A percentile compares a stretch with the other conserved stretches of the same genome.
Evolutionary conservation across 2,888 invertebrate species (phyloP).

Genomic region (Dasypogon diadema): DNA sequence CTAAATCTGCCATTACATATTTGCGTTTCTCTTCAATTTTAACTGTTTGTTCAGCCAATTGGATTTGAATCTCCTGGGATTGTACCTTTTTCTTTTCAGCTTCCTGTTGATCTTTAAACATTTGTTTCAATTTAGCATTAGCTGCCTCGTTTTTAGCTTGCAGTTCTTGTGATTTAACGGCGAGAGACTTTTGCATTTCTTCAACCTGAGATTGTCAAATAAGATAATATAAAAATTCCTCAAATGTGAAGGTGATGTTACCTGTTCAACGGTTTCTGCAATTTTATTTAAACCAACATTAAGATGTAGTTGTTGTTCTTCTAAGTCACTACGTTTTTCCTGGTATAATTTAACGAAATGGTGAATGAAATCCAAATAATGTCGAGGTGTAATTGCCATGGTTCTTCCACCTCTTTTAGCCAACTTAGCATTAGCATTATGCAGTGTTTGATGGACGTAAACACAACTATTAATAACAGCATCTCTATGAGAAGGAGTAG

Average conservation of each 20-base stretch:
- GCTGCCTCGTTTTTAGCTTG: slow-evolving; percentile 99
- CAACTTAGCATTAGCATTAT: slow-evolving; percentile 91
- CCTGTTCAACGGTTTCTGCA: slow-evolving; percentile 97
- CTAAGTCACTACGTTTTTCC: slow-evolving; percentile 97
- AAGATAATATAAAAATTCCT: neutral
- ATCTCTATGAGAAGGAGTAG: slow-evolving; percentile 87
- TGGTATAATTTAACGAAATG: slow-evolving; percentile 98
- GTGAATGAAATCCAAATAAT: slow-evolving; percentile 98
- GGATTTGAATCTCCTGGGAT: slow-evolving; percentile 93
- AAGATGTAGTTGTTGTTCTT: slow-evolving; percentile 98
- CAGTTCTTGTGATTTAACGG: slow-evolving; percentile 93
- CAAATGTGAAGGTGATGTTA: slow-evolving; percentile 24
- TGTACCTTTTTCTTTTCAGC: slow-evolving; percentile 99
- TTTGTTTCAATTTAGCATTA: slow-evolving; percentile 98
- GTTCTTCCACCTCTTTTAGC: slow-evolving; percentile 93
- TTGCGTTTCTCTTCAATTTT: slow-evolving; percentile 94
- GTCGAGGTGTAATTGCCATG: slow-evolving; percentile 97
- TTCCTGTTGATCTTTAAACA: slow-evolving; percentile 99
- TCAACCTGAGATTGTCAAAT: slow-evolving; percentile 78
- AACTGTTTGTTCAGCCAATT: slow-evolving; percentile 88
- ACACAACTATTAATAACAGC: slow-evolving; percentile 99
- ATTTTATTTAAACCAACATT: slow-evolving; percentile 99
- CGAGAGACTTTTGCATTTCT: slow-evolving; percentile 98
- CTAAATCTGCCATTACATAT: slow-evolving; percentile 96
- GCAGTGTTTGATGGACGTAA: slow-evolving; percentile 97